Evolutionary conservation across 2,797 vertebrate species (phyloP), one percentile per base, ranked within the genome.

Genomic region (Lacerta viridis): DNA sequence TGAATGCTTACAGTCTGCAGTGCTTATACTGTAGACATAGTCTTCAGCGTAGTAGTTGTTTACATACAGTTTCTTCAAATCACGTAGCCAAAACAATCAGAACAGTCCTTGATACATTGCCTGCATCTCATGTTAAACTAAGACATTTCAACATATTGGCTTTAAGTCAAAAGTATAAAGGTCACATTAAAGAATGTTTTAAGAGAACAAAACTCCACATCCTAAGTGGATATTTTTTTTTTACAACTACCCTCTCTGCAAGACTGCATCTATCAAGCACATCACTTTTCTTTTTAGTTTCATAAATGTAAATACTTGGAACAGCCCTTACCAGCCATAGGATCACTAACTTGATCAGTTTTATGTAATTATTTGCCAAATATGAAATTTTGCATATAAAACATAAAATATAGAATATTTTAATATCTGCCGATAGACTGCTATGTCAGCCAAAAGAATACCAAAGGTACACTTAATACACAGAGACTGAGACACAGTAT

Each of bases 401-500:
- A 94, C 92, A 95, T 86, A 92, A 95, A 94, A 92, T 87, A 92
- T 59, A 23, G 88, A 94, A 93, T 93, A 33, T 33, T 94, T 64
- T 94, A 89, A 39, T 94, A 89, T 82, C 95, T 95, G 91, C 88
- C 66, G 84, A 88, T 85, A 92, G 91, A 93, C 94, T 86, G 91
- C 66, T 59, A 92, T 90, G 90, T 91, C 94, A 96, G 89, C 89
- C 94, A 95, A 95, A 90, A 95, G 93, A 95, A 94, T 95, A 96
- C 91, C 95, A 96, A 81, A 96, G 93, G 95, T 94, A 95, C 89
- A 95, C 95, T 94, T 95, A 88, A 90, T 96, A 96, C 94, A 96
- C 94, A 96, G 92, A 97, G 95, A 96, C 94, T 91, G 92, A 94
- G 95, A 97, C 95, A 95, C 95, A 93, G 96, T 94, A 94, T 95